Conservation (phyloP, 2,113 vertebrate genomes). For the Aegithalos caudatus region DNA sequence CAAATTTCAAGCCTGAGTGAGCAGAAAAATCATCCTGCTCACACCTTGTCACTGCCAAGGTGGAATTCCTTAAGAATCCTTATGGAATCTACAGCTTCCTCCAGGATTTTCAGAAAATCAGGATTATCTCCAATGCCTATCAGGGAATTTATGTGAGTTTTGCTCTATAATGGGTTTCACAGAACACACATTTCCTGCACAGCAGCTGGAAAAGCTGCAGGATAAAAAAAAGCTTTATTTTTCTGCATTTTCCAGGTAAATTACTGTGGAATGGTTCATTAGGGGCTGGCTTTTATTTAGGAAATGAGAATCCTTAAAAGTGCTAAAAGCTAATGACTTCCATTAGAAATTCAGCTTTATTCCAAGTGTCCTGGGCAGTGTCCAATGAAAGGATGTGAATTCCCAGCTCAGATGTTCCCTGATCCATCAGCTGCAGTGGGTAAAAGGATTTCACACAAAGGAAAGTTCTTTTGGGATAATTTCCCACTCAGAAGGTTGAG, state of each 20-base stretch:
- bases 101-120: neutral
- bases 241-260: neutral
- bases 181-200: neutral
- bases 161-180: neutral
- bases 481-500: neutral
- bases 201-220: neutral
- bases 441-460: neutral
- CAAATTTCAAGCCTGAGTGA: neutral
- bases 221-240: neutral
- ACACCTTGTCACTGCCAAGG: neutral
- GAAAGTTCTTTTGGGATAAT: rapidly evolving
- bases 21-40: neutral
- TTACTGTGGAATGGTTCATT: neutral
- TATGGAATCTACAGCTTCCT: neutral
- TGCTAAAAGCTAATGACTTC: neutral
- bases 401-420: neutral
- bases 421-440: neutral
- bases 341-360: neutral
- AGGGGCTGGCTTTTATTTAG: neutral
- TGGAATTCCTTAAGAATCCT: neutral
- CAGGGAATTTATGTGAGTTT: neutral
- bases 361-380: neutral
- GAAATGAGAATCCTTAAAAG: neutral
- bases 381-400: neutral
- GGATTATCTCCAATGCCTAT: neutral